phyloP scores from a whole-genome alignment of 2,888 invertebrate genomes.

The Frankliniella intonsa region DNA sequence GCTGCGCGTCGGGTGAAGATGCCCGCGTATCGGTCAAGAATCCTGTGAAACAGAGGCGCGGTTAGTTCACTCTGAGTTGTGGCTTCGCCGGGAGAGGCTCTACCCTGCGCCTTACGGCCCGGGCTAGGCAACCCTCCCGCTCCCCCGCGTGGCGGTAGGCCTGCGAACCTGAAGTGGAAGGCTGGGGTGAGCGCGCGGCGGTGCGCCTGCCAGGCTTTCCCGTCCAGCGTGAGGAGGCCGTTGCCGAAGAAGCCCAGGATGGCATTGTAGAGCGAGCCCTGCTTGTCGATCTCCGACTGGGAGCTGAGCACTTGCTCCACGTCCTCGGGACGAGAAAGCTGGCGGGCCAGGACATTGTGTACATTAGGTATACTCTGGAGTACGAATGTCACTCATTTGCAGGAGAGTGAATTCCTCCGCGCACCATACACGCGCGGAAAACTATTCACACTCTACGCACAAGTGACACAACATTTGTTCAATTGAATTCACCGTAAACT shows the following conservation, averaged over 20 bases:
- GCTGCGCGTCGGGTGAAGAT: background rate
- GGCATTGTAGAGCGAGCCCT: background rate
- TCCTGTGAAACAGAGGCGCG: background rate
- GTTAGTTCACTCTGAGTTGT: too few relatives aligned
- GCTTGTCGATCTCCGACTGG: background rate
- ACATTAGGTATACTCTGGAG: too few relatives aligned
- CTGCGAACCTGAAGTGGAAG: background rate
- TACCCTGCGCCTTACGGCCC: too few relatives aligned
- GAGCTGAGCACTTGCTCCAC: background rate
- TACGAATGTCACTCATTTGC: too few relatives aligned
- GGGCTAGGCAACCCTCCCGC: background rate
- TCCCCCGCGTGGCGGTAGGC: background rate
- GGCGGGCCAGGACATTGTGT: too few relatives aligned
- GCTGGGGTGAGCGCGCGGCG: slow-evolving; percentile 18
- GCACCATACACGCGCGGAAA: too few relatives aligned
- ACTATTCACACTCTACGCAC: too few relatives aligned
- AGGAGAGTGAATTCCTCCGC: too few relatives aligned
- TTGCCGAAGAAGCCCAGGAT: background rate
- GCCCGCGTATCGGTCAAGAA: background rate
- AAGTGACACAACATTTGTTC: too few relatives aligned
- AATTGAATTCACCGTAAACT: too few relatives aligned
- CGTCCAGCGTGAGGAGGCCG: background rate
- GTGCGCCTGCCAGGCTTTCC: background rate
- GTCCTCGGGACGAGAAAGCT: background rate
- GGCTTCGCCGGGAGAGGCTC: too few relatives aligned